A percentile compares a stretch with the other conserved stretches of the same genome.
Conservation (phyloP, 2,888 invertebrate species). For the Cheiracanthium punctorium region DNA sequence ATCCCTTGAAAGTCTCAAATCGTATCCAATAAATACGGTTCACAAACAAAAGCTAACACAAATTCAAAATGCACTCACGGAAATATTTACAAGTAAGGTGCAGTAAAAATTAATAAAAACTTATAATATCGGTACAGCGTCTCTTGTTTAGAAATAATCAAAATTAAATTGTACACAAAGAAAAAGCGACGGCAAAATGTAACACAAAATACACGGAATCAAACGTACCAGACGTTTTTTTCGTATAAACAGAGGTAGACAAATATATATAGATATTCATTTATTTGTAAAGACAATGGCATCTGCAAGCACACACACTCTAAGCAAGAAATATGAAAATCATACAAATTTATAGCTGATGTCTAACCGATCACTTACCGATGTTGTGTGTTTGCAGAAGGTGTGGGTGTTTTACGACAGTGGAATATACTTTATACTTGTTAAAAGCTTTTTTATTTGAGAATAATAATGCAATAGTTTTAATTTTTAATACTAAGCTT, state of each 20-base stretch:
- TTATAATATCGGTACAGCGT: neutral
- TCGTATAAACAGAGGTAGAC: constrained; percentile 21
- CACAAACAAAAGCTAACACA: neutral
- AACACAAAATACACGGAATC: constrained; percentile 6
- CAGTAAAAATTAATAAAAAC: constrained; percentile 24
- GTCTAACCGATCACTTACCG: too few relatives aligned
- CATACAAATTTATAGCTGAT: too few relatives aligned
- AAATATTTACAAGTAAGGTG: constrained; percentile 8
- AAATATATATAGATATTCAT: constrained; percentile 20
- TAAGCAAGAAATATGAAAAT: too few relatives aligned
- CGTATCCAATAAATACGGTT: neutral
- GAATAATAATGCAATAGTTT: too few relatives aligned
- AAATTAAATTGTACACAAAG: neutral
- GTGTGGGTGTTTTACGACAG: neutral
- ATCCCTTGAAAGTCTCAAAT: neutral
- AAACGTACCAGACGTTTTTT: constrained; percentile 63
- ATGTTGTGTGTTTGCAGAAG: neutral
- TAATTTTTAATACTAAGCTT: too few relatives aligned
- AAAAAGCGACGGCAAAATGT: neutral
- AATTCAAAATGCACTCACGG: neutral
- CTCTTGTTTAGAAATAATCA: neutral
- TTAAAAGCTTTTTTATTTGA: too few relatives aligned
- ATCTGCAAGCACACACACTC: too few relatives aligned
- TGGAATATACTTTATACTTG: neutral
- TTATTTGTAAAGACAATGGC: too few relatives aligned